A percentile compares a stretch with the other conserved stretches of the same genome.
These are phyloP conservation scores for Drosophila lacteicornis DNA, from an alignment of 1,140 invertebrate species.

Conservation along the genomic window DNA sequence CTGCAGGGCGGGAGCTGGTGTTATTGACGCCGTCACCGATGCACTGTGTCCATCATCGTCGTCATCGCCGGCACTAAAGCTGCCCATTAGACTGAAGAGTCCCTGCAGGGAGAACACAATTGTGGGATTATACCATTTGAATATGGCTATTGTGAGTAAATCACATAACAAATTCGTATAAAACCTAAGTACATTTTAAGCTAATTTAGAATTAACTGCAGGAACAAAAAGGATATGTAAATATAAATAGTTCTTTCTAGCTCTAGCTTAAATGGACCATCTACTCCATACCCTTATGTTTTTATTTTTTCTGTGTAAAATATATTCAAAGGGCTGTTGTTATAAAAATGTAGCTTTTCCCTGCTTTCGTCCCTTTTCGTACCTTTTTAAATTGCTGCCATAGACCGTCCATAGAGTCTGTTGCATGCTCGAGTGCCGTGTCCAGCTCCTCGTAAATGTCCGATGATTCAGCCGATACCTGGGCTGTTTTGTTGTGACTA, in stretches of 20 bases:
- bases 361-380: constrained; percentile 13
- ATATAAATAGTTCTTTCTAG: too few relatives aligned
- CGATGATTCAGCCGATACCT: constrained; percentile 1
- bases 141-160: too few relatives aligned
- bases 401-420: constrained; percentile 37
- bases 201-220: neutral
- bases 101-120: constrained; percentile 32
- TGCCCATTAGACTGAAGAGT: constrained; percentile 31
- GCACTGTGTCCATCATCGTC: constrained; percentile 12
- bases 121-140: neutral
- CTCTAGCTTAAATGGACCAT: too few relatives aligned
- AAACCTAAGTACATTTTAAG: neutral
- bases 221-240: neutral
- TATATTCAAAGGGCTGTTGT: neutral
- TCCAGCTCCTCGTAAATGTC: constrained; percentile 48
- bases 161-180: neutral
- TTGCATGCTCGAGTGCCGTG: constrained; percentile 51
- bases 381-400: constrained; percentile 65
- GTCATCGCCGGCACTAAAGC: constrained; percentile 23
- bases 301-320: constrained; percentile 9
- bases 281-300: neutral
- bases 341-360: neutral
- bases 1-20: constrained; percentile 13
- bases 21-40: constrained; percentile 9
- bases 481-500: constrained; percentile 24